A percentile compares a stretch with the other conserved stretches of the same genome.
These are phyloP conservation scores for Dendropsophus ebraccatus DNA, from an alignment of 2,113 vertebrate species.

Conservation along the genomic window DNA sequence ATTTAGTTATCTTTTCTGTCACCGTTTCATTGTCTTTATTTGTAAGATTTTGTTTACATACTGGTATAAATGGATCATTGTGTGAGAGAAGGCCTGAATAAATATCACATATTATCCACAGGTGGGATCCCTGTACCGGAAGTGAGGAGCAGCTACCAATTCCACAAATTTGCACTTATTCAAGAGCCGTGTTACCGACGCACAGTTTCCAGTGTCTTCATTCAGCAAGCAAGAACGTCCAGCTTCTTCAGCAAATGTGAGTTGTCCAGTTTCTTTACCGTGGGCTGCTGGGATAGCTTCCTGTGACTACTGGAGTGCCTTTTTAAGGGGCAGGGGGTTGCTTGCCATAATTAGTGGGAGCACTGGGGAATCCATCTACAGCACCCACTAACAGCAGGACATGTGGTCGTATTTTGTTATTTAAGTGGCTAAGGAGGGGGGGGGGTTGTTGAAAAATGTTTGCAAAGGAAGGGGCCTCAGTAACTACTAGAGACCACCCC, in stretches of 20 bases:
- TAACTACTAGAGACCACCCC: too few relatives aligned
- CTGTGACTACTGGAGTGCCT: too few relatives aligned
- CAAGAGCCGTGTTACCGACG: slow-evolving; percentile 63
- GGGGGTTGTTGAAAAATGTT: too few relatives aligned
- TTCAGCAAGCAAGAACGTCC: slow-evolving; percentile 63
- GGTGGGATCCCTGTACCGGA: slow-evolving; percentile 59
- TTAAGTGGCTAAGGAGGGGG: too few relatives aligned
- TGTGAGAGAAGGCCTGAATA: too few relatives aligned
- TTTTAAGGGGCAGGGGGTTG: too few relatives aligned
- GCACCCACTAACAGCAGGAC: too few relatives aligned
- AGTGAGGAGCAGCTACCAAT: slow-evolving; percentile 39
- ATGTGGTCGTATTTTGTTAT: too few relatives aligned
- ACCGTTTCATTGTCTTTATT: neutral
- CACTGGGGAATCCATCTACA: too few relatives aligned
- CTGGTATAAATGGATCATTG: neutral
- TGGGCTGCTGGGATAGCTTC: neutral
- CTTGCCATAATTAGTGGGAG: too few relatives aligned
- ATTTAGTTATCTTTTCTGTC: neutral
- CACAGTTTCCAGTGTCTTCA: slow-evolving; percentile 30
- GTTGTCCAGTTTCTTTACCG: slow-evolving; percentile 42
- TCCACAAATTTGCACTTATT: slow-evolving; percentile 60
- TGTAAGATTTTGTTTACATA: too few relatives aligned
- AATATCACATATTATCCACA: slow-evolving; percentile 37
- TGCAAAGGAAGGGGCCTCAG: too few relatives aligned
- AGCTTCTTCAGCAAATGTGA: slow-evolving; percentile 74